A percentile compares a stretch with the other conserved stretches of the same genome.
These are phyloP conservation scores for Muscina levida DNA, from an alignment of 2,888 invertebrate genomes.

Conservation along the genomic window DNA sequence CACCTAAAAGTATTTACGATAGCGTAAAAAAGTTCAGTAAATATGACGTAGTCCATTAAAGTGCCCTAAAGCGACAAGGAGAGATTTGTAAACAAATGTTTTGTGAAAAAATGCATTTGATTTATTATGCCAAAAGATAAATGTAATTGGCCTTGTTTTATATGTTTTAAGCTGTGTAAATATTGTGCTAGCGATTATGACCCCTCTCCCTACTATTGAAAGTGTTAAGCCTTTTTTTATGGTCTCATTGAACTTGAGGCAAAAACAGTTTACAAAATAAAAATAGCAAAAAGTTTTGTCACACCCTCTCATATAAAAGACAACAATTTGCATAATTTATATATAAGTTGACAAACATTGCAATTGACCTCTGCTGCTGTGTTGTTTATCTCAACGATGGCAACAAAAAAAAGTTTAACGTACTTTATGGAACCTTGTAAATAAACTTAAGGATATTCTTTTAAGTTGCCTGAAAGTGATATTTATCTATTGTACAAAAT, in stretches of 20 bases:
- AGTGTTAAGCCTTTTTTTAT: background rate
- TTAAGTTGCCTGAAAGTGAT: background rate
- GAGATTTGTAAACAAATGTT: background rate
- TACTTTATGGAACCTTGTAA: background rate
- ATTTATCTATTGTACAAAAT: background rate
- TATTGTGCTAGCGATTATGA: background rate
- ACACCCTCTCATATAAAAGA: background rate
- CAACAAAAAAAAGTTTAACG: conserved; percentile 10
- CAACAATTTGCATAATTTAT: conserved; percentile 9
- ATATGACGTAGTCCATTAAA: background rate
- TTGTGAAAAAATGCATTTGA: background rate
- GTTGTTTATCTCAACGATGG: too few species aligned
- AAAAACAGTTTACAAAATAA: background rate
- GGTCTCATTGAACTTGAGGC: background rate
- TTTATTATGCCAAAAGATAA: background rate
- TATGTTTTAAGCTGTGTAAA: background rate
- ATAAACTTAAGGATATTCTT: too few species aligned
- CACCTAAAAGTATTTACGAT: background rate
- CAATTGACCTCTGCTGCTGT: too few species aligned
- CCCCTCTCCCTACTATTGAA: too few species aligned
- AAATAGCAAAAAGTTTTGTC: too few species aligned
- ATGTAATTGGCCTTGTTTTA: background rate
- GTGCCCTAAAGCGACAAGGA: background rate
- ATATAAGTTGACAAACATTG: background rate
- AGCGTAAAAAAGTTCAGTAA: background rate